phyloP scores from a whole-genome alignment of 2,888 invertebrate genomes.

The Cantharis rustica region DNA sequence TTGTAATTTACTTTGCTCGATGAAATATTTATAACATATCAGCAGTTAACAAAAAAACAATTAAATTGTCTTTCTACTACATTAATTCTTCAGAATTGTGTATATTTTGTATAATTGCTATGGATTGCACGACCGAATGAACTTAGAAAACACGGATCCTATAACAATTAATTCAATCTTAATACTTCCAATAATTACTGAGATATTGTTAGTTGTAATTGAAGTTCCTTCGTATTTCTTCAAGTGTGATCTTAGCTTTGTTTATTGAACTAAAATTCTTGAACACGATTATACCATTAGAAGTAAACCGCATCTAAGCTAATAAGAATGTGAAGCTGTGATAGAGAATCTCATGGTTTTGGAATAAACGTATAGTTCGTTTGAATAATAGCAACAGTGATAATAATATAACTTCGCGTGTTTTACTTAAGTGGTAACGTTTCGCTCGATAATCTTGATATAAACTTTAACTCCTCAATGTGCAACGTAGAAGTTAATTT shows the following conservation, averaged over 20 bases:
- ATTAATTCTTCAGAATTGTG: neutral
- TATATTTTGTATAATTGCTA: too few species aligned
- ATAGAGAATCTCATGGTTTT: neutral
- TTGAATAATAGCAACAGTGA: neutral
- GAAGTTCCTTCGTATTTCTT: neutral
- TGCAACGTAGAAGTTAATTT: neutral
- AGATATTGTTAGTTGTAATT: neutral
- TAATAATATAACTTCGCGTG: neutral
- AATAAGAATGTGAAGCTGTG: neutral
- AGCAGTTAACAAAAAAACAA: neutral
- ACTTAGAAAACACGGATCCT: neutral
- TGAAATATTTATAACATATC: neutral
- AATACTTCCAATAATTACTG: neutral
- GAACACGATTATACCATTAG: neutral
- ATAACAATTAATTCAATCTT: neutral
- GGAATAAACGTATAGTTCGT: neutral
- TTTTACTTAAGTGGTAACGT: neutral
- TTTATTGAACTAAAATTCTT: neutral
- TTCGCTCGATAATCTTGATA: neutral
- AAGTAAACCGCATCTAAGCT: neutral
- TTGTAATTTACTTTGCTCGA: neutral
- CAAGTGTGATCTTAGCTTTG: neutral
- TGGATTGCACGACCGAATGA: neutral
- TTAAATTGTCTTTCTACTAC: neutral
- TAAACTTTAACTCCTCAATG: neutral